Evolutionary conservation across 2,797 vertebrate species (phyloP).

Genomic region (Anolis apletophallus): DNA sequence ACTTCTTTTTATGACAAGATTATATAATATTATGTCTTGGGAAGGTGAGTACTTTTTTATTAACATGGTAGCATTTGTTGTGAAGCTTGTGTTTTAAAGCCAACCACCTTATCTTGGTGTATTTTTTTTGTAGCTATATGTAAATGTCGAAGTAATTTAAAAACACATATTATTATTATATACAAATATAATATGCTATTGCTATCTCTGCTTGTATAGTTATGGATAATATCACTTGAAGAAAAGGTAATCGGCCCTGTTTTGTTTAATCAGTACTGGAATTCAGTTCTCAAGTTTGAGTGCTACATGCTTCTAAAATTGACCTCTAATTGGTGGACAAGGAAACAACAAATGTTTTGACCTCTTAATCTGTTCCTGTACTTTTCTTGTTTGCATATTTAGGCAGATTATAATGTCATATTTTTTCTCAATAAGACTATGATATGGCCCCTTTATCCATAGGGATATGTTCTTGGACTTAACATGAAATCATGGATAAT

Average conservation of each 20-base stretch:
- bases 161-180: no score
- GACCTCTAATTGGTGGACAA: accelerated
- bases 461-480: no score
- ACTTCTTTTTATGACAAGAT: accelerated
- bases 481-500: no score
- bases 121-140: constrained; percentile 19
- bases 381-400: background rate
- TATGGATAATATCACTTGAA: constrained; percentile 29
- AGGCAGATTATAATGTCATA: background rate
- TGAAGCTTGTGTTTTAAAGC: background rate
- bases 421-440: background rate
- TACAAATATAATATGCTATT: no score
- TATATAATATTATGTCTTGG: constrained; percentile 6
- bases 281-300: background rate
- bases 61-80: constrained; percentile 60
- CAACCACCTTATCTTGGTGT: constrained; percentile 39
- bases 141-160: constrained; percentile 16
- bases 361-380: background rate
- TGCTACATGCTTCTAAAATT: background rate
- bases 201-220: constrained; percentile 22
- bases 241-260: background rate
- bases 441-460: no score
- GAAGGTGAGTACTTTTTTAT: constrained; percentile 34
- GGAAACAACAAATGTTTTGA: accelerated
- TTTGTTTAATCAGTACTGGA: background rate